Conservation (phyloP, 2,113 vertebrate genomes). For the Nanorana parkeri region DNA sequence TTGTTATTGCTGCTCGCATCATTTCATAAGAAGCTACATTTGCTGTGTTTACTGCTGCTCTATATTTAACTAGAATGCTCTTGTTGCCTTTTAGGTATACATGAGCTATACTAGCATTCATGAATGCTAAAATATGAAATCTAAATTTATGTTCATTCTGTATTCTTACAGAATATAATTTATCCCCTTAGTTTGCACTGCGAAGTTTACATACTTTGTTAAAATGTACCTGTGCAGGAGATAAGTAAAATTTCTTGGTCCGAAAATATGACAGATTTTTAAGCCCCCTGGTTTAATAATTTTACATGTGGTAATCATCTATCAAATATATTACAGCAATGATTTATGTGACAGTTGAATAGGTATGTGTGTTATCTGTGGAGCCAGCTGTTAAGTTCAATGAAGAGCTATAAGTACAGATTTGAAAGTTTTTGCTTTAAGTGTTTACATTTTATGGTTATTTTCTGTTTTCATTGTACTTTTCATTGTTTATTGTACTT, state of each 20-base stretch:
- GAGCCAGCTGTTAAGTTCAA: conserved; percentile 4
- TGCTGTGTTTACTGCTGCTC: too few relatives aligned
- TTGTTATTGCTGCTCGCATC: too few relatives aligned
- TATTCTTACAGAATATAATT: neutral
- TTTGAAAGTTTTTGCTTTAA: conserved; percentile 10
- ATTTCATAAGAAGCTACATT: too few relatives aligned
- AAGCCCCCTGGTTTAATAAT: conserved; percentile 2
- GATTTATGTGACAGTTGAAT: conserved; percentile 27
- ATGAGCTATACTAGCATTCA: neutral
- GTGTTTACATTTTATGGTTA: neutral
- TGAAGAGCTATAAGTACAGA: neutral
- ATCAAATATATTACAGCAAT: conserved; percentile 18
- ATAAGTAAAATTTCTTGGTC: conserved; percentile 18
- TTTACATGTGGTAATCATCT: conserved; percentile 21
- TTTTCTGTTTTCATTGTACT: conserved; percentile 13
- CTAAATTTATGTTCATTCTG: neutral
- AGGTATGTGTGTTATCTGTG: conserved; percentile 21
- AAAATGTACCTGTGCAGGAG: conserved; percentile 16
- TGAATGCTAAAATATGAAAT: neutral
- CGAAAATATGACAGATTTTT: conserved; percentile 16
- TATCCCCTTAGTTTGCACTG: neutral
- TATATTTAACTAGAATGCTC: too few relatives aligned
- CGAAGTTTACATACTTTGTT: neutral
- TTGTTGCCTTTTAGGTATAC: neutral
- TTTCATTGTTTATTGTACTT: neutral